phyloP scores from a whole-genome alignment of 2,797 vertebrate genomes.

The Thaleichthys pacificus region DNA sequence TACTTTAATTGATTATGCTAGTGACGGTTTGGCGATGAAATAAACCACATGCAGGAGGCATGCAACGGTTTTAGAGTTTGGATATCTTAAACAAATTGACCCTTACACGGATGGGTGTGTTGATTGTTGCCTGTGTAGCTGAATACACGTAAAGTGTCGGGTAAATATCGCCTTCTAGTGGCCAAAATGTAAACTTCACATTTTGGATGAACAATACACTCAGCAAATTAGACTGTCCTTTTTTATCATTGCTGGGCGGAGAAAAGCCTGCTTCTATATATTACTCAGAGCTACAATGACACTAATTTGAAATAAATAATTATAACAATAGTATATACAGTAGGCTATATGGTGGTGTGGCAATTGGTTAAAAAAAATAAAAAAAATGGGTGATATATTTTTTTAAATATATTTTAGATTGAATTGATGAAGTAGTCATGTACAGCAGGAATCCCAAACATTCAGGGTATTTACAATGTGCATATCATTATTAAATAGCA shows the following conservation, averaged over 20 bases:
- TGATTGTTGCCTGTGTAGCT: not conserved
- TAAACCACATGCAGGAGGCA: constrained; percentile 4
- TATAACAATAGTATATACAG: no score
- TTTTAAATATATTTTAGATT: no score
- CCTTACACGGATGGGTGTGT: not conserved
- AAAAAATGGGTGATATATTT: no score
- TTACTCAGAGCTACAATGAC: not conserved
- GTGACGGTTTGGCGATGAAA: no score
- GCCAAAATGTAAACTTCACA: not conserved
- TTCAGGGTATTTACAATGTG: not conserved
- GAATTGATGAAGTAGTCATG: no score
- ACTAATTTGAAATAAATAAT: no score
- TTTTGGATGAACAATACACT: not conserved
- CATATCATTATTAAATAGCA: not conserved
- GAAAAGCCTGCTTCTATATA: not conserved
- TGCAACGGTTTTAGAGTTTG: constrained; percentile 5
- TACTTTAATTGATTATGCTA: no score
- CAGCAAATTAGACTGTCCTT: not conserved
- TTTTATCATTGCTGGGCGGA: not conserved
- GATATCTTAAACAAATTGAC: not conserved
- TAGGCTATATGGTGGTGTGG: no score
- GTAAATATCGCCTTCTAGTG: constrained; percentile 3
- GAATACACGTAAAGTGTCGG: not conserved
- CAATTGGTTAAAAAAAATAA: no score
- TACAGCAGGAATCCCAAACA: no score